Conservation (phyloP, 1,140 invertebrate species). For the Cyclargus thomasi region DNA sequence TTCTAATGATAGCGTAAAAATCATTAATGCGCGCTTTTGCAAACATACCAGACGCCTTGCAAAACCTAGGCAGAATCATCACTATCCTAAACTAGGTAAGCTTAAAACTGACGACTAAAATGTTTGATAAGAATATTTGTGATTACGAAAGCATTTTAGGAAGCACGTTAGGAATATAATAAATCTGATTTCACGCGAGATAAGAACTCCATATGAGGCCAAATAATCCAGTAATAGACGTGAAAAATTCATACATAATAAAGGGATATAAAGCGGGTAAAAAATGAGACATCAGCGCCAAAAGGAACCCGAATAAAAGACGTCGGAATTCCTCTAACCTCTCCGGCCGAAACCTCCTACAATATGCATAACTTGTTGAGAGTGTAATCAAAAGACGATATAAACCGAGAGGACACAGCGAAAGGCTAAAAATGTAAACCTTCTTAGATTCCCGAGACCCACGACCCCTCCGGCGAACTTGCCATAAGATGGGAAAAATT, state of each 20-base stretch:
- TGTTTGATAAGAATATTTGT: not conserved
- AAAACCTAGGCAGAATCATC: no score
- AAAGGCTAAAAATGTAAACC: slow-evolving; percentile 74
- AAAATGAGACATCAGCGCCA: slow-evolving; percentile 59
- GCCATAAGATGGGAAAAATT: slow-evolving; percentile 73
- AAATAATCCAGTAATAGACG: slow-evolving; percentile 1
- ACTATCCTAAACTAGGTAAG: not conserved
- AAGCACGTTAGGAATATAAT: not conserved
- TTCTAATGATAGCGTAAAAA: no score
- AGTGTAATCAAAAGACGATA: slow-evolving; percentile 75
- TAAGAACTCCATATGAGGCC: not conserved
- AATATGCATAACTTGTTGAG: slow-evolving; percentile 75
- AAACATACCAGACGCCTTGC: no score
- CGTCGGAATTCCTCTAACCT: slow-evolving; percentile 59
- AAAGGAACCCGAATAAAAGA: slow-evolving; percentile 53
- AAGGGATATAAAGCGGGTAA: slow-evolving; percentile 58
- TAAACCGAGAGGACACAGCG: slow-evolving; percentile 68
- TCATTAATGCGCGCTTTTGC: no score
- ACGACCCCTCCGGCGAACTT: slow-evolving; percentile 66
- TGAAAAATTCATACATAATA: slow-evolving; percentile 56
- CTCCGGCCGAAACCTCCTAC: slow-evolving; percentile 57
- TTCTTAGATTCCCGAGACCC: slow-evolving; percentile 61
- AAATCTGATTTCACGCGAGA: not conserved
- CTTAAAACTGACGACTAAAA: not conserved
- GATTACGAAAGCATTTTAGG: not conserved